Percentiles rank a stretch among this genome's conserved stretches.
Evolutionary conservation across 2,113 vertebrate genomes (phyloP).

Genomic region (Pelmatolapia mariae): DNA sequence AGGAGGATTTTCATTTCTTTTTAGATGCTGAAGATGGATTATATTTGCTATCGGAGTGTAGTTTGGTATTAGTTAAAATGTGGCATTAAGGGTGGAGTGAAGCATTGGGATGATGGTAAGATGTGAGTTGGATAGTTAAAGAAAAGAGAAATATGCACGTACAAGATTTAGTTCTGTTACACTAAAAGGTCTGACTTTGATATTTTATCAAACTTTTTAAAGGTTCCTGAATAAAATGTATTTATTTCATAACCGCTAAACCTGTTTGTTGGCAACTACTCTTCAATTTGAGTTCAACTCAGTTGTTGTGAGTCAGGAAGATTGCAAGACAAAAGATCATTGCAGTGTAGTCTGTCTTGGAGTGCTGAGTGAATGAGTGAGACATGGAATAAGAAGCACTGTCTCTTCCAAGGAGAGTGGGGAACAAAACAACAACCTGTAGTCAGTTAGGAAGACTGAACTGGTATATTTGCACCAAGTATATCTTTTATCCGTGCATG

Average conservation of each 20-base stretch:
- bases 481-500: neutral
- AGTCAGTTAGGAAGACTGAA: neutral
- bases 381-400: slow-evolving; percentile 57
- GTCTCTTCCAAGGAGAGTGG: slow-evolving; percentile 48
- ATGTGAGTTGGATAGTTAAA: neutral
- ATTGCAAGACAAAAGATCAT: neutral
- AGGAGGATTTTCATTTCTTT: neutral
- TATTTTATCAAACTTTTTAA: neutral
- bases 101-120: neutral
- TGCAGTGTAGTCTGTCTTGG: neutral
- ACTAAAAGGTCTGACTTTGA: neutral
- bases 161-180: neutral
- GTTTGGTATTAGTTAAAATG: neutral
- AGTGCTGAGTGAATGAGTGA: neutral
- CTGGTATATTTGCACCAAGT: neutral
- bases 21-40: neutral
- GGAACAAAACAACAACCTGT: neutral
- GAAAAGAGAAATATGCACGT: neutral
- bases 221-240: neutral
- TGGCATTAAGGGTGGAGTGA: neutral
- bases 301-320: neutral
- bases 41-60: neutral
- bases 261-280: neutral
- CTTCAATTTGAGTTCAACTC: neutral
- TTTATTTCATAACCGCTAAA: neutral